phyloP scores from a whole-genome alignment of 30 jellyfish, hydroid and myxozoan genomes.

The Hydractinia echinata region DNA sequence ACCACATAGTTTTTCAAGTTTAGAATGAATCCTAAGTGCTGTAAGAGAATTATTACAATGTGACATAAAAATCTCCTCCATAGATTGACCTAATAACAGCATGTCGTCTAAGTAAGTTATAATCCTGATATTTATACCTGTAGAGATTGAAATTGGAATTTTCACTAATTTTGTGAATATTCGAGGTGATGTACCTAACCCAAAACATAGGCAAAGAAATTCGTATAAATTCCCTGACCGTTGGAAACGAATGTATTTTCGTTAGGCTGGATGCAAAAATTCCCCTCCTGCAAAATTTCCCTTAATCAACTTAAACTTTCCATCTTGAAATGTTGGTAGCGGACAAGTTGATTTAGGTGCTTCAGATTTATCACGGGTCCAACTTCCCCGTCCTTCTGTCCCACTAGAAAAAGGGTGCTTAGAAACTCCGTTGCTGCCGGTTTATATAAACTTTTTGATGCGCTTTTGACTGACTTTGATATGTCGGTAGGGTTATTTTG shows the following conservation, averaged over 20 bases:
- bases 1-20: no score
- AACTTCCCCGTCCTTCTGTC: neutral
- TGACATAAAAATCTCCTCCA: no score
- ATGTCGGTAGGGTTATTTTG: no score
- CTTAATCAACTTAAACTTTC: neutral
- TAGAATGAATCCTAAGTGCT: no score
- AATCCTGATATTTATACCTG: slow-evolving; percentile 17
- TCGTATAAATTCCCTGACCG: slow-evolving; percentile 21
- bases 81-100: slow-evolving; percentile 14
- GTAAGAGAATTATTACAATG: no score
- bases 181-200: slow-evolving; percentile 29
- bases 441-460: neutral
- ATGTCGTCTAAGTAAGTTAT: no score
- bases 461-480: neutral
- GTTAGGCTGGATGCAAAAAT: slow-evolving; percentile 15
- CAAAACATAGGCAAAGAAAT: neutral
- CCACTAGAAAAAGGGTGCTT: neutral
- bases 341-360: neutral
- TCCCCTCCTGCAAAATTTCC: slow-evolving; percentile 33
- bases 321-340: neutral
- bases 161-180: neutral
- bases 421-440: neutral
- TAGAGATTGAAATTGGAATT: slow-evolving; percentile 1
- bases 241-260: slow-evolving; percentile 29
- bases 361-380: neutral